phyloP scores from a whole-genome alignment of 1,140 invertebrate genomes.

The Drosophila willistoni region DNA sequence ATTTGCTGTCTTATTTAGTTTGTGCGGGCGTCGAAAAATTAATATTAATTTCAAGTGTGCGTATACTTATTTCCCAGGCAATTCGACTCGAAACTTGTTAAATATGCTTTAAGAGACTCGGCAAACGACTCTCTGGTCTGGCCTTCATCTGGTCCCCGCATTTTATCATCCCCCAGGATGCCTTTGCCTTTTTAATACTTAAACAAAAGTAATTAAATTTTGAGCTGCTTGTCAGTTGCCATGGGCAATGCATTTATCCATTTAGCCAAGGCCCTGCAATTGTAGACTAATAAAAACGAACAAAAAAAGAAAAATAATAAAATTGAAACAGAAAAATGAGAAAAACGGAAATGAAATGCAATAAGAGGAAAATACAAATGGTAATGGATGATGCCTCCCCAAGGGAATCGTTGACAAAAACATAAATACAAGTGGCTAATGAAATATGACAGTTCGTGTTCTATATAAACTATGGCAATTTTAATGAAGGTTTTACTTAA shows the following conservation, averaged over 20 bases:
- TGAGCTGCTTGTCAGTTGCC: constrained; percentile 26
- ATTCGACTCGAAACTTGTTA: constrained; percentile 2
- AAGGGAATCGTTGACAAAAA: background rate
- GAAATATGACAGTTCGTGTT: background rate
- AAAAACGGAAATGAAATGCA: constrained; percentile 6
- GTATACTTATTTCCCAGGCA: constrained; percentile 1
- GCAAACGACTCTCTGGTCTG: too few relatives aligned
- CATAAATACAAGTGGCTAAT: background rate
- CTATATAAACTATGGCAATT: background rate
- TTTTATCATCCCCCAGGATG: background rate
- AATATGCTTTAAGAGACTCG: background rate
- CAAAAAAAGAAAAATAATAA: background rate
- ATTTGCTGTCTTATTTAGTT: constrained; percentile 21
- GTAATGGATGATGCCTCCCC: background rate
- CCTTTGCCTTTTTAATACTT: constrained; percentile 19
- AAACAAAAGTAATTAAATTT: constrained; percentile 25
- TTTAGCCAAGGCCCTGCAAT: constrained; percentile 17
- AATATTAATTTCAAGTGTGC: constrained; percentile 26
- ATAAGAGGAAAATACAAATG: background rate
- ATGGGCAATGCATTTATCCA: constrained; percentile 20
- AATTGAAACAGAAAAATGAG: constrained; percentile 2
- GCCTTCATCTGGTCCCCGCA: background rate
- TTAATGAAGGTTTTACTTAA: background rate
- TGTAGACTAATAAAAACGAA: constrained; percentile 11
- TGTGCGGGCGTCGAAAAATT: constrained; percentile 18